phyloP scores from a whole-genome alignment of 2,888 invertebrate species.

The Emesis russula region DNA sequence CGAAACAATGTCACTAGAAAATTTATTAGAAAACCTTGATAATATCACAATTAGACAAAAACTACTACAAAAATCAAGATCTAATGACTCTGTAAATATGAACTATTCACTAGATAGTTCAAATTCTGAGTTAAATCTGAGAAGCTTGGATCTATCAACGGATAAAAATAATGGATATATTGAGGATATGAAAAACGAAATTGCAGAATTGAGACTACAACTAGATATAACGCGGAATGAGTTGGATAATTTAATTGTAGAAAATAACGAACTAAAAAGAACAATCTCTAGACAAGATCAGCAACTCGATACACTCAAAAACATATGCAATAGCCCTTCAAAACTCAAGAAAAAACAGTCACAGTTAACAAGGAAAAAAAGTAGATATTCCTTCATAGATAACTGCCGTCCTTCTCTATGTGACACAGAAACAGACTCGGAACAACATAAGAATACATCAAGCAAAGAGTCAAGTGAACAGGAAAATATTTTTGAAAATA shows the following conservation, averaged over 20 bases:
- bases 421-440: neutral
- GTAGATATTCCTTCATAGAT: neutral
- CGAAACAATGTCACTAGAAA: neutral
- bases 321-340: conserved; percentile 8
- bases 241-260: conserved; percentile 17
- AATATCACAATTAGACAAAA: neutral
- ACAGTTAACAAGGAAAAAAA: conserved; percentile 5
- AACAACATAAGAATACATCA: no score
- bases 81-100: neutral
- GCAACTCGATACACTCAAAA: conserved; percentile 17
- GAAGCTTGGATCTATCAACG: neutral
- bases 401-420: neutral
- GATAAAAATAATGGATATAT: neutral
- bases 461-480: no score
- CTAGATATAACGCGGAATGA: neutral
- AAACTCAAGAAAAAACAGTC: neutral
- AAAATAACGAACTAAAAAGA: conserved; percentile 24
- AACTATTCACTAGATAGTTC: neutral
- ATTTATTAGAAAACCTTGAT: neutral
- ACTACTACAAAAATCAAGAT: neutral
- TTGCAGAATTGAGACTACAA: conserved; percentile 5
- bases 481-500: no score
- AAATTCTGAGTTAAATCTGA: neutral
- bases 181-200: conserved; percentile 25
- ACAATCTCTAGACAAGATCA: neutral